Evolutionary conservation across 1,140 invertebrate species (phyloP), one percentile per base, ranked within the genome.

Genomic region (Procambarus virginalis): DNA sequence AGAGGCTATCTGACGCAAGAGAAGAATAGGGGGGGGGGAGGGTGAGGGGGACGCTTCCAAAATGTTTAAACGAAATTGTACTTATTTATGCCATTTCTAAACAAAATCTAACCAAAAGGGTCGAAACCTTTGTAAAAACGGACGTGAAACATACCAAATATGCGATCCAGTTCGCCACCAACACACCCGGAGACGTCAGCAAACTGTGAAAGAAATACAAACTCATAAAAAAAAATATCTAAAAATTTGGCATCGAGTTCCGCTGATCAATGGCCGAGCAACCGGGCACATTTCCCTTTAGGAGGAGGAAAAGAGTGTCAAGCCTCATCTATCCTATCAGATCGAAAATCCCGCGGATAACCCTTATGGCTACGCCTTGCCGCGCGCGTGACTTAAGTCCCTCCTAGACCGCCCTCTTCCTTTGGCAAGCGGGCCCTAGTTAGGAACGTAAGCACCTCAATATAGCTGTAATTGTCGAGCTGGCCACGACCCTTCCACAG

Each of bases 401-500:
- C 22, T 6, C 70, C 46, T 58, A 5, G n/a, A 3, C n/a, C 78
- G 68, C 49, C 49, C 22, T 34, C 49, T 64, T 55, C 51, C 48
- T 60, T 83, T 76, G 86, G 79, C 79, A 75, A 64, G 48, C 79
- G 45, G 49, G 79, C 80, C 80, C 86, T 83, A 89, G 86, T 89
- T 89, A 89, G 86, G 80, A 76, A 49, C 86, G 83, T 89, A 89
- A 89, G 86, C 86, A 89, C 86, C 86, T 89, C 86, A 89, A 89
- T 89, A 83, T 89, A 77, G 80, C 77, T 89, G 80, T 89, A 89
- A 89, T 89, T 83, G 86, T 83, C 51, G 81, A 68, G 68, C 78
- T 75, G 80, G 86, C 70, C 73, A 45, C 17, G 70, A 58, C 79
- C 80, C 86, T 89, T 89, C 86, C 86, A 46, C 70, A 76, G 86